Conservation (phyloP, 2,888 invertebrate species). For the Epiblema foenella region DNA sequence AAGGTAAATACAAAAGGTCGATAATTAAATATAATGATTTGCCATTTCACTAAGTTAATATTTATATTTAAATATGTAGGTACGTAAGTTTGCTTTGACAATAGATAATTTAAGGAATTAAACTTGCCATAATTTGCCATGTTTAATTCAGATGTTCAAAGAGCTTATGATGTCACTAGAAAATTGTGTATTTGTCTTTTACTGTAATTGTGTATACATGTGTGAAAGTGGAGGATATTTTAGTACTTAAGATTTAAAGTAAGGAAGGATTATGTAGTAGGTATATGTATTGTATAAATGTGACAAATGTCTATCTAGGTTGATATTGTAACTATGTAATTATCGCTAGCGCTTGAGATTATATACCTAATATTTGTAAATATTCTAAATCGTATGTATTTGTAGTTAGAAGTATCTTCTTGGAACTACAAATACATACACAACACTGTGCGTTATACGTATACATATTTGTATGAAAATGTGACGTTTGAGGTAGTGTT, state of each 20-base stretch:
- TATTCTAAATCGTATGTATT: constrained; percentile 57
- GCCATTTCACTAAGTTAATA: constrained; percentile 55
- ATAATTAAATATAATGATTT: constrained; percentile 50
- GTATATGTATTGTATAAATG: no score
- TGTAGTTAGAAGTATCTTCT: constrained; percentile 47
- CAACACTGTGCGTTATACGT: no score
- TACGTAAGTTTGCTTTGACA: constrained; percentile 11
- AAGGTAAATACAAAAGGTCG: no score
- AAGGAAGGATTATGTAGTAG: no score
- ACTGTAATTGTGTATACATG: constrained; percentile 5
- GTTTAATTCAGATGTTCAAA: constrained; percentile 68
- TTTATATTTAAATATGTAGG: constrained; percentile 22
- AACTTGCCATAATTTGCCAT: constrained; percentile 80
- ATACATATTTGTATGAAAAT: no score
- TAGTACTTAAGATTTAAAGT: neutral
- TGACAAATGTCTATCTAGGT: no score
- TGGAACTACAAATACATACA: no score
- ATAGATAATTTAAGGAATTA: constrained; percentile 65
- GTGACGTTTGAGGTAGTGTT: no score
- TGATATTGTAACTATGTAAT: constrained; percentile 3
- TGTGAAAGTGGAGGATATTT: neutral
- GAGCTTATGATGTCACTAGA: constrained; percentile 7
- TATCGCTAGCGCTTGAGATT: constrained; percentile 10
- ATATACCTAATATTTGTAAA: neutral
- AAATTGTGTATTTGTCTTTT: neutral